Evolutionary conservation across 2,888 invertebrate species (phyloP), one percentile per base, ranked within the genome.

Genomic region (Candidula unifasciata): DNA sequence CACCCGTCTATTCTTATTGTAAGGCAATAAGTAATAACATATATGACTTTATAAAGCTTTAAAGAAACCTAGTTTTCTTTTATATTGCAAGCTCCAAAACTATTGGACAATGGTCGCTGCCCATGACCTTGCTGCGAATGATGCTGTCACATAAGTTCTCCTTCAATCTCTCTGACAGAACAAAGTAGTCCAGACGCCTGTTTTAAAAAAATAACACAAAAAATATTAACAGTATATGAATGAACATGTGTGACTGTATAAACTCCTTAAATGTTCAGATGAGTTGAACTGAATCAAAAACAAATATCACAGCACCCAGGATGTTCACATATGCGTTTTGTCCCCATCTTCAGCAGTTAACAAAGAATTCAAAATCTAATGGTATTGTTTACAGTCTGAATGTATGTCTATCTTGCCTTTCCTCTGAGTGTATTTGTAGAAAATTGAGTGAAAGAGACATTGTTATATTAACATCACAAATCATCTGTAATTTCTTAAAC

Each of bases 91-190:
- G 88, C 69, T 88, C 88, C 33, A 92, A 87, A 13, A 96, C 95
- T 88, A 99, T 95, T 0, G 99, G 99, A 93, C 99, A 99, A 94
- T 99, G 99, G 94, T 99, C 99, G 92, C 98, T 98, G 66, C 99
- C 99, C 92, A 95, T 96, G 6, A 98, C 96, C 88, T 96, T 94
- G 83, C 95, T 95, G 77, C 97, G 95, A 89, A 99, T 97, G 35
- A 96, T 95, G 92, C 95, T 96, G 93, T 99, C 98, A 92, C 97
- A 97, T 68, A 99, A 94, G 60, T 96, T 95, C 10, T 93, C 91
- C 89, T 96, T 93, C 37, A 99, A 95, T 82, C 96, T 95, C 90
- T 98, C 95, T 0, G 99, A 98, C 16, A 97, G 94, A 80, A 99
- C 95, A 93, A 97, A 99, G 94, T 99, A 99, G 94, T 99, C 99